Evolutionary conservation across 2,888 invertebrate species (phyloP), one percentile per base, ranked within the genome.

Genomic region (Tiphia femorata): DNA sequence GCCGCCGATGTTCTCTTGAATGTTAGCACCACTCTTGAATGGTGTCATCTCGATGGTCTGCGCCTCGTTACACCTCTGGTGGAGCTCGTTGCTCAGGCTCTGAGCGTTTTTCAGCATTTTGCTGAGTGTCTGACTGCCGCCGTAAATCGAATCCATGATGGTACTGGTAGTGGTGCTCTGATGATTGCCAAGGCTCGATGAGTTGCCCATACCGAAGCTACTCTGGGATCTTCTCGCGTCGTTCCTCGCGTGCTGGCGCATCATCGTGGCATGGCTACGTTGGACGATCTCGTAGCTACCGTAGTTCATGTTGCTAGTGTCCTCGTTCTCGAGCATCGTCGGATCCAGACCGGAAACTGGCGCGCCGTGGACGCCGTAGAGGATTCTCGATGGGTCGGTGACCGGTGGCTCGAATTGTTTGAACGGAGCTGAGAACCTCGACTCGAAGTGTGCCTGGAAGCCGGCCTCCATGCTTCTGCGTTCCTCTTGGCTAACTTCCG

Each of bases 91-190:
- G 12, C 62, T 58, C 35, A 71, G 59, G 17, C 68, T 73, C 25
- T 75, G 70, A 14, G 68, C 68, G 49, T 65, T 72, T 12, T 73
- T 71, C 7, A 75, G 62, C 50, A 75, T 62, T 51, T 75, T 73
- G 5, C 73, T 62, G 3, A 70, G 46, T 6, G 70, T 67, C 49
- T 76, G 76, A 4, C 73, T 62, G 0, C 73, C 74, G 0, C 73
- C 74, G 53, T 78, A 81, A 35, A 80, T 76, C 6, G 80, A 74
- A 21, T 76, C 77, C 66, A 76, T 73, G 25, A 77, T 73, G 1
- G 70, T 74, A 29, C 75, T 70, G 16, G 72, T 68, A 3, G 70
- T 63, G 33, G 33, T 33, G 12, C 33, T 33, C n/a, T 14, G 12
- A 14, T 14, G 12, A 5, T 8, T 8, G 33, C 33, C 33, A n/a